phyloP scores from a whole-genome alignment of 2,888 invertebrate genomes.

The Apodemia zela region DNA sequence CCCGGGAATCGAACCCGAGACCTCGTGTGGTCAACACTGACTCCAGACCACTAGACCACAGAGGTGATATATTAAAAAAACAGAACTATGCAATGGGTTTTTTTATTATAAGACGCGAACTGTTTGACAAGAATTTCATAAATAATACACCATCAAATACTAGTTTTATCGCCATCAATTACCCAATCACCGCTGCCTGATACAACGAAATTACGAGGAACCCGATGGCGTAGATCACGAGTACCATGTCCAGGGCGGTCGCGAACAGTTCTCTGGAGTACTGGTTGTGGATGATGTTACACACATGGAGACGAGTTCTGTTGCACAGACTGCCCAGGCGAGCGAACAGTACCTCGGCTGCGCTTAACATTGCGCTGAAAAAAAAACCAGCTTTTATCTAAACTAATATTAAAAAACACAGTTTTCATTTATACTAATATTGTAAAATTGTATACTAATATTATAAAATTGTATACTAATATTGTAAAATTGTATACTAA shows the following conservation, averaged over 20 bases:
- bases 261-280: constrained; percentile 51
- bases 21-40: too few relatives aligned
- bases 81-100: neutral
- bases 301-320: constrained; percentile 36
- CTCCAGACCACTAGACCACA: too few relatives aligned
- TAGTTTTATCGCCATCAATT: neutral
- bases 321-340: constrained; percentile 38
- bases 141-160: neutral
- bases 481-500: too few relatives aligned
- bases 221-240: constrained; percentile 58
- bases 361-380: constrained; percentile 44
- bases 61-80: too few relatives aligned
- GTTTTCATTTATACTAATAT: too few relatives aligned
- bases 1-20: too few relatives aligned
- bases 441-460: too few relatives aligned
- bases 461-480: too few relatives aligned
- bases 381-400: too few relatives aligned
- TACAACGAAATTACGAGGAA: constrained; percentile 60
- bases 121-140: neutral
- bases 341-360: constrained; percentile 40
- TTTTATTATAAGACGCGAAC: neutral
- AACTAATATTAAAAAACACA: too few relatives aligned
- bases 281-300: constrained; percentile 42
- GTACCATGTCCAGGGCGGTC: constrained; percentile 51
- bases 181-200: constrained; percentile 39